Evolutionary conservation across 2,113 vertebrate genomes (phyloP).

Genomic region (Varanus salvator): DNA sequence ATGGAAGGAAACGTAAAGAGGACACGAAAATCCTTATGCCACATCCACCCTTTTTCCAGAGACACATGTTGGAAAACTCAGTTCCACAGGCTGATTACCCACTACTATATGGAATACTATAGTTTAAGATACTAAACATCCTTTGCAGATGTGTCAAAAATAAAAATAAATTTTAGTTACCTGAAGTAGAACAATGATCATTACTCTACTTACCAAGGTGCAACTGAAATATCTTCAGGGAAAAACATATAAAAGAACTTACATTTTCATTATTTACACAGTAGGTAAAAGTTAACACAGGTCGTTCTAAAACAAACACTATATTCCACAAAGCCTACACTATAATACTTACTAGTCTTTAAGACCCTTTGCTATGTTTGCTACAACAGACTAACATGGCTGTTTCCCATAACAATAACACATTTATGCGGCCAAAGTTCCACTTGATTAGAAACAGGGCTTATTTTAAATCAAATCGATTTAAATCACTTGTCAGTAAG

Average conservation of each 20-base stretch:
- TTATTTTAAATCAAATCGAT: no score
- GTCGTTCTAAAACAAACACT: background rate
- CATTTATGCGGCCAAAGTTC: background rate
- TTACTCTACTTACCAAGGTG: no score
- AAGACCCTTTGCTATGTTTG: background rate
- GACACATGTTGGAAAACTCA: background rate
- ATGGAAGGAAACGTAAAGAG: background rate
- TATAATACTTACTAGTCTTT: background rate
- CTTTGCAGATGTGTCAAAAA: no score
- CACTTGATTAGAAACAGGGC: background rate
- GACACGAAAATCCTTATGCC: background rate
- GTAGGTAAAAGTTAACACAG: no score
- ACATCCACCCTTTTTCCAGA: background rate
- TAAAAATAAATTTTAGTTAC: no score
- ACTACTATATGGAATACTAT: background rate
- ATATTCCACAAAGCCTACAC: background rate
- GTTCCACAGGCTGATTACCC: background rate
- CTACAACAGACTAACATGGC: background rate
- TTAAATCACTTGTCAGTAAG: no score
- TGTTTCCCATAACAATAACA: background rate
- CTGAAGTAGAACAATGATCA: no score
- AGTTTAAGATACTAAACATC: background rate
- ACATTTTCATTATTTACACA: no score
- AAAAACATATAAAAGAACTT: no score
- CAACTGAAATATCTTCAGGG: no score